Evolutionary conservation across 2,797 vertebrate species (phyloP).

Genomic region (Apodemus agrarius): DNA sequence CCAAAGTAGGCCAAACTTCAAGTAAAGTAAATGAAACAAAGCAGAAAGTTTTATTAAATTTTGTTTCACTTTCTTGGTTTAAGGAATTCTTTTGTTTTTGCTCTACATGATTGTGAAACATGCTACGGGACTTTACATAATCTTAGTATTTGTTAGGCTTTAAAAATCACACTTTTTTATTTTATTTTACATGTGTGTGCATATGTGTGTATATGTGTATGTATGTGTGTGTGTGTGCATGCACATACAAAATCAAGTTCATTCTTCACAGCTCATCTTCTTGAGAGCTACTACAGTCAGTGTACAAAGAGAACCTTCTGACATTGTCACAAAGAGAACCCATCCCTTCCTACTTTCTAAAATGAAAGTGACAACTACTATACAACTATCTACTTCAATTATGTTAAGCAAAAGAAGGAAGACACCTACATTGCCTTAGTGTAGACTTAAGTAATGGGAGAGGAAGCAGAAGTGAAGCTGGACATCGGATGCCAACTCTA

Average conservation of each 20-base stretch:
- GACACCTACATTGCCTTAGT: not conserved
- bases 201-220: not conserved
- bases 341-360: not conserved
- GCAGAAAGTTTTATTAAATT: constrained; percentile 27
- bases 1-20: constrained; percentile 39
- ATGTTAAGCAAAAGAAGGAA: not conserved
- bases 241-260: not conserved
- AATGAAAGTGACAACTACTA: not conserved
- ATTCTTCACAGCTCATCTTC: not conserved
- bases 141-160: constrained; percentile 37
- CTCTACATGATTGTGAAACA: constrained; percentile 17
- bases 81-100: constrained; percentile 29
- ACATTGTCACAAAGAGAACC: not conserved
- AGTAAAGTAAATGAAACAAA: constrained; percentile 39
- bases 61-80: constrained; percentile 11
- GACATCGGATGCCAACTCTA: not conserved
- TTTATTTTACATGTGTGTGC: not conserved
- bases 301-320: not conserved
- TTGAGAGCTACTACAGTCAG: not conserved
- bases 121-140: not conserved
- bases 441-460: not conserved
- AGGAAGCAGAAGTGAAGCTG: not conserved
- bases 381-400: not conserved
- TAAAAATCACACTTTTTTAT: not conserved
- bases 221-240: not conserved